Evolutionary conservation across 2,888 invertebrate genomes (phyloP), one percentile per base, ranked within the genome.

Genomic region (Caenorhabditis plicata): DNA sequence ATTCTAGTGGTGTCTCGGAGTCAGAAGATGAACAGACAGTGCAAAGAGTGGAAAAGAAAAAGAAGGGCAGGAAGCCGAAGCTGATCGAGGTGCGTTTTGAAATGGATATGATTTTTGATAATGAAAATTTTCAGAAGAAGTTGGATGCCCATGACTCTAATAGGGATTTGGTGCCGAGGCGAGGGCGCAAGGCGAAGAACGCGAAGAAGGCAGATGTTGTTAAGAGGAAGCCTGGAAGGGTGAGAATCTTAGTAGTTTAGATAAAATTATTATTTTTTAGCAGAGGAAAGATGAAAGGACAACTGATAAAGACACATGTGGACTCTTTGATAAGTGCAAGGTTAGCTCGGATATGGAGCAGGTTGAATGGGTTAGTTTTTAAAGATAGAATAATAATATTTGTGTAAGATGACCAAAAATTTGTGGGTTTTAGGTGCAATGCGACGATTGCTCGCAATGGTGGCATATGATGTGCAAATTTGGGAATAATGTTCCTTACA

Each of bases 211-310:
- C n/a, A 2, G 49, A 38, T 3, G 15, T 33, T 11, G 35, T 46
- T 39, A 53, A 46, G 27, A 46, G 38, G 22, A 31, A 45, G 19
- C 31, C 41, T 3, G 46, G 52, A 46, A 40, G 46, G 17, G 45
- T 40, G 26, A 39, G 45, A 39, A 4, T 7, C 11, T n/a, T 32
- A 26, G 7, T 13, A 4, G n/a, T 26, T 41, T 8, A 5, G 19
- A 41, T 41, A 3, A 13, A 23, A n/a, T 22, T 13, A 38, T 40
- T 40, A 15, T 36, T 26, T 47, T 3, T 7, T 43, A 48, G 2
- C 47, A 54, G 54, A 48, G 48, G 48, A 47, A 54, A 33, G 42
- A 35, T 36, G 41, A 8, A 29, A 42, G 27, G 36, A 48, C 19
- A 31, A 22, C 15, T 47, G 54, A 25, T 47, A 48, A 20, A 17